Evolutionary conservation across 1,140 invertebrate species (phyloP).

Genomic region (Scaptodrosophila lebanonensis): DNA sequence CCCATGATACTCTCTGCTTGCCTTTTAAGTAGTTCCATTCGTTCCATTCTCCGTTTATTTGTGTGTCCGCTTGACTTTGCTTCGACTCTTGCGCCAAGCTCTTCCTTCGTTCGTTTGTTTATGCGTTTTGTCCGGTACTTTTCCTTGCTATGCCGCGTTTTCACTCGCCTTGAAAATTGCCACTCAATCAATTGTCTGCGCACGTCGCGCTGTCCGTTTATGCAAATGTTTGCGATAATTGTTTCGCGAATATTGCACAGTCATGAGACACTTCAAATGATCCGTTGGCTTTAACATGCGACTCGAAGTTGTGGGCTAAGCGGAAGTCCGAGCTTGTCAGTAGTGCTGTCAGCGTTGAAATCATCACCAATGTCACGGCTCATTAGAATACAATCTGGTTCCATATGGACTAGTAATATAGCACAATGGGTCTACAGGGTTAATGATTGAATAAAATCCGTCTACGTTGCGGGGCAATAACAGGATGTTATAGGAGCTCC

Average conservation of each 20-base stretch:
- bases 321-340: not conserved
- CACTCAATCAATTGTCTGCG: conserved; percentile 43
- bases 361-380: conserved; percentile 60
- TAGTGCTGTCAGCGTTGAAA: conserved; percentile 8
- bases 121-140: conserved; percentile 4
- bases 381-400: conserved; percentile 32
- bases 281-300: conserved; percentile 36
- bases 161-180: conserved; percentile 52
- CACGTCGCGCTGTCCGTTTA: conserved; percentile 36
- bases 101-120: conserved; percentile 16
- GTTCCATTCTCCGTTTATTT: conserved; percentile 5
- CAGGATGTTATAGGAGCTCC: too few species aligned
- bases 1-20: conserved; percentile 22
- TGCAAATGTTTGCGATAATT: conserved; percentile 68
- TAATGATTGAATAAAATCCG: too few species aligned
- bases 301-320: not conserved
- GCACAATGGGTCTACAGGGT: too few species aligned
- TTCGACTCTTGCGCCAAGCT: too few species aligned
- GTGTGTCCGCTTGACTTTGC: conserved; percentile 5
- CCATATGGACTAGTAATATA: too few species aligned
- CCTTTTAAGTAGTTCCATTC: conserved; percentile 6
- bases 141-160: conserved; percentile 27
- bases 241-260: conserved; percentile 71
- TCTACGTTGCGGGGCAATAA: too few species aligned
- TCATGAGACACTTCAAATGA: conserved; percentile 66